These are phyloP conservation scores for Ectemnius continuus DNA, from an alignment of 2,888 invertebrate genomes.

Conservation along the genomic window DNA sequence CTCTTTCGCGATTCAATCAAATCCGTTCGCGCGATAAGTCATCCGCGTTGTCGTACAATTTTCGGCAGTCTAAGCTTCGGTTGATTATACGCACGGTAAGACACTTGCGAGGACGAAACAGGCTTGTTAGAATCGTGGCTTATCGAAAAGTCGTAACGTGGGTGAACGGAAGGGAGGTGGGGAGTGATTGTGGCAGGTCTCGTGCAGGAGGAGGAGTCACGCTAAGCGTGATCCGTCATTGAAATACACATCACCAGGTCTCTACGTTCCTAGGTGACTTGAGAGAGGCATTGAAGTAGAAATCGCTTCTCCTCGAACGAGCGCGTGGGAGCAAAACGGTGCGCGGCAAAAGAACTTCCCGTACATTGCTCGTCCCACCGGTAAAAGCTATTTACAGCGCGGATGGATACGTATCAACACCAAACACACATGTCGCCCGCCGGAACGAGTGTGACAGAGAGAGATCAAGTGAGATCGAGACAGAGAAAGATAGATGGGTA, in stretches of 20 bases:
- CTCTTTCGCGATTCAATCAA: not conserved
- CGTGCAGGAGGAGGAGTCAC: constrained; percentile 67
- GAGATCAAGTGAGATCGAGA: constrained; percentile 7
- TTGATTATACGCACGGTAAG: not conserved
- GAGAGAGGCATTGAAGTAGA: constrained; percentile 36
- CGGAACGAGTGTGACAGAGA: constrained; percentile 7
- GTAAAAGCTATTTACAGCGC: constrained; percentile 51
- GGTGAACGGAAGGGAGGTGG: constrained; percentile 38
- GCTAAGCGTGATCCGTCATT: constrained; percentile 57
- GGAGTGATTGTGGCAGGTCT: constrained; percentile 57
- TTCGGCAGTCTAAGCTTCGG: too few species aligned
- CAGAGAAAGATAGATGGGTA: not conserved
- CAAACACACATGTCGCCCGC: constrained; percentile 19
- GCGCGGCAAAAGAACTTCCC: constrained; percentile 9
- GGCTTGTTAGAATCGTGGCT: constrained; percentile 14
- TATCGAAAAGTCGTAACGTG: constrained; percentile 54
- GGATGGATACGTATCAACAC: constrained; percentile 18
- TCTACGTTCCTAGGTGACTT: constrained; percentile 60
- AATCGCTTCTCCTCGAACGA: constrained; percentile 39
- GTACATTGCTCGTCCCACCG: constrained; percentile 25
- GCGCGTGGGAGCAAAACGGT: constrained; percentile 41
- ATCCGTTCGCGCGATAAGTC: too few species aligned
- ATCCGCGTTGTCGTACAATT: too few species aligned
- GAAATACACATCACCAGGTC: constrained; percentile 55
- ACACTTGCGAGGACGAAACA: not conserved